These are phyloP conservation scores for Acipenser oxyrinchus DNA, from an alignment of 2,797 vertebrate species.

Conservation along the genomic window DNA sequence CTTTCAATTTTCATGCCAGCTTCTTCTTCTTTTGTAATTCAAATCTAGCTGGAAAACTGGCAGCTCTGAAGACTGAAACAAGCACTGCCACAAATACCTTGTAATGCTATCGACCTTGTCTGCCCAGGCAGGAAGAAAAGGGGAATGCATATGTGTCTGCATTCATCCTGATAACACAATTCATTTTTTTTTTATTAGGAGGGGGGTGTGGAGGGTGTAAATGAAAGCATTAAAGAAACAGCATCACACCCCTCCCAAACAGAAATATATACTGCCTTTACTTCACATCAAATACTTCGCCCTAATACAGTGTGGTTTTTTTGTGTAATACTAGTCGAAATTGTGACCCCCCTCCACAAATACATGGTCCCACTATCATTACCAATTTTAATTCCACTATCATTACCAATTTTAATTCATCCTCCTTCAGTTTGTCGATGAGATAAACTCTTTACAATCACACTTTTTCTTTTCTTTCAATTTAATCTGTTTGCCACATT, in stretches of 20 bases:
- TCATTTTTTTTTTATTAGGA: constrained; percentile 58
- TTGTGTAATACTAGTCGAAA: too few species aligned
- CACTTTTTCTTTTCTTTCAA: constrained; percentile 43
- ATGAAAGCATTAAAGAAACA: not conserved
- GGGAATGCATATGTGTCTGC: constrained; percentile 74
- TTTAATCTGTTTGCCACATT: constrained; percentile 77
- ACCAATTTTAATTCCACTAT: constrained; percentile 70
- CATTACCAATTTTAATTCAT: constrained; percentile 75
- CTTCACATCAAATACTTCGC: too few species aligned
- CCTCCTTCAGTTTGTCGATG: constrained; percentile 65
- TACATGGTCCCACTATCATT: constrained; percentile 44
- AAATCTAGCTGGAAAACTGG: constrained; percentile 77
- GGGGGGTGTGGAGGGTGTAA: constrained; percentile 21
- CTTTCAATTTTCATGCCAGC: constrained; percentile 87
- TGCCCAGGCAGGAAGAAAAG: constrained; percentile 76
- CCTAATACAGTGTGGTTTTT: not conserved
- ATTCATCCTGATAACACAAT: constrained; percentile 80
- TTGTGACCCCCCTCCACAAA: too few species aligned
- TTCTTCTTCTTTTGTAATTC: constrained; percentile 87
- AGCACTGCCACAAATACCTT: constrained; percentile 83
- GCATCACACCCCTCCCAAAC: constrained; percentile 57
- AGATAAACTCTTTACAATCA: constrained; percentile 64
- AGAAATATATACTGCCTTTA: constrained; percentile 52
- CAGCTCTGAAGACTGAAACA: constrained; percentile 82
- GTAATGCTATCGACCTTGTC: constrained; percentile 81